A percentile compares a stretch with the other conserved stretches of the same genome.
Conservation (phyloP, 1,140 invertebrate genomes). For the Asbolus verrucosus region DNA sequence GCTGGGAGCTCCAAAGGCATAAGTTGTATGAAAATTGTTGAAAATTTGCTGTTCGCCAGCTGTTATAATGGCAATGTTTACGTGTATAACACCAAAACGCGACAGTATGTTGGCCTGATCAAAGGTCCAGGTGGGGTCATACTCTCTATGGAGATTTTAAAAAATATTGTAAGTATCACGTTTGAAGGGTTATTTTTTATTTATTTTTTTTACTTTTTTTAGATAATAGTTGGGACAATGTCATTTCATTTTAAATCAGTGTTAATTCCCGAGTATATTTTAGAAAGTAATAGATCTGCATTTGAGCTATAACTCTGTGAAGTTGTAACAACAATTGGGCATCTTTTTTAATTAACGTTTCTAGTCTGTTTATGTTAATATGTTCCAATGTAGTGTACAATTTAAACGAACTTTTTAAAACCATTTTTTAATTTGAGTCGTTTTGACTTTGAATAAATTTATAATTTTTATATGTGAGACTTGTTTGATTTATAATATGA, state of each 20-base stretch:
- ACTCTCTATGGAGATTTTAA: conserved; percentile 68
- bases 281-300: conserved; percentile 26
- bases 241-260: conserved; percentile 52
- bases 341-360: background rate
- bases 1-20: conserved; percentile 66
- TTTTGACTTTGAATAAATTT: too few species aligned
- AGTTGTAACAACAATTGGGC: too few species aligned
- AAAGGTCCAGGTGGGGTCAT: conserved; percentile 69
- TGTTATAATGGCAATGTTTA: conserved; percentile 72
- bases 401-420: too few species aligned
- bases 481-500: too few species aligned
- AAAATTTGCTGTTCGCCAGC: conserved; percentile 68
- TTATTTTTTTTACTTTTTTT: background rate
- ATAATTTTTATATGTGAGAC: too few species aligned
- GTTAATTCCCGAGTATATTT: conserved; percentile 50
- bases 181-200: background rate
- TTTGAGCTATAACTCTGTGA: too few species aligned
- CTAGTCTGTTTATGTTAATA: conserved; percentile 23
- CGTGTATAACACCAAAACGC: conserved; percentile 65
- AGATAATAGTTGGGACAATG: conserved; percentile 58
- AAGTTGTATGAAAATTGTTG: conserved; percentile 68
- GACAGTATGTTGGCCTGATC: conserved; percentile 65
- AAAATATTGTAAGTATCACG: conserved; percentile 65
- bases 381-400: too few species aligned
- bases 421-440: too few species aligned